A percentile compares a stretch with the other conserved stretches of the same genome.
Evolutionary conservation across 1,140 invertebrate genomes (phyloP).

Genomic region (Cyclina sinensis): DNA sequence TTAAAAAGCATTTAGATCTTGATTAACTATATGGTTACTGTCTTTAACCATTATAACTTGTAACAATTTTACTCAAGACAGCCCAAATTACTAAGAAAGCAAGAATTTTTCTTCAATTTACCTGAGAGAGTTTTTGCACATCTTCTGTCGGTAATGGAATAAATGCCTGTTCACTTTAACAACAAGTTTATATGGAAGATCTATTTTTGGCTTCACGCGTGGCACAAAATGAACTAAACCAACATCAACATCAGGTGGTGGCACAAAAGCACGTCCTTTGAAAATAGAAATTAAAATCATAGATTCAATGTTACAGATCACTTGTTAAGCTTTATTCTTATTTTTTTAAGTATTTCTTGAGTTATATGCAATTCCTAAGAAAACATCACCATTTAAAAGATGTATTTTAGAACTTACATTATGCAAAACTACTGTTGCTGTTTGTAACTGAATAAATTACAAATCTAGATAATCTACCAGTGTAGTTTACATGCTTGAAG

Average conservation of each 20-base stretch:
- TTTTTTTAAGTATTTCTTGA: too few species aligned
- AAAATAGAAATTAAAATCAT: not conserved
- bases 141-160: slow-evolving; percentile 96
- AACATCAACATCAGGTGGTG: slow-evolving; percentile 98
- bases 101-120: slow-evolving; percentile 57
- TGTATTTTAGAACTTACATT: too few species aligned
- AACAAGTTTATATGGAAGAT: slow-evolving; percentile 93
- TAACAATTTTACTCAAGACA: not conserved
- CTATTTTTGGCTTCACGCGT: slow-evolving; percentile 91
- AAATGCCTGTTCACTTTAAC: slow-evolving; percentile 96
- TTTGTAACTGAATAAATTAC: too few species aligned
- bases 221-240: slow-evolving; percentile 96
- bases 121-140: slow-evolving; percentile 90
- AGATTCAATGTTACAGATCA: too few species aligned
- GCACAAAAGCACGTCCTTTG: slow-evolving; percentile 94
- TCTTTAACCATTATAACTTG: not conserved
- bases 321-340: too few species aligned
- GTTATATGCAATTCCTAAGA: too few species aligned
- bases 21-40: not conserved
- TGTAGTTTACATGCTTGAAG: too few species aligned
- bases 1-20: too few species aligned
- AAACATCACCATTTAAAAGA: too few species aligned
- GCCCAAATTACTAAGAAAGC: not conserved
- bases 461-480: too few species aligned
- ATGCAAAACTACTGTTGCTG: too few species aligned